Evolutionary conservation across 2,113 vertebrate species (phyloP), one percentile per base, ranked within the genome.

Genomic region (Mirza zaza): DNA sequence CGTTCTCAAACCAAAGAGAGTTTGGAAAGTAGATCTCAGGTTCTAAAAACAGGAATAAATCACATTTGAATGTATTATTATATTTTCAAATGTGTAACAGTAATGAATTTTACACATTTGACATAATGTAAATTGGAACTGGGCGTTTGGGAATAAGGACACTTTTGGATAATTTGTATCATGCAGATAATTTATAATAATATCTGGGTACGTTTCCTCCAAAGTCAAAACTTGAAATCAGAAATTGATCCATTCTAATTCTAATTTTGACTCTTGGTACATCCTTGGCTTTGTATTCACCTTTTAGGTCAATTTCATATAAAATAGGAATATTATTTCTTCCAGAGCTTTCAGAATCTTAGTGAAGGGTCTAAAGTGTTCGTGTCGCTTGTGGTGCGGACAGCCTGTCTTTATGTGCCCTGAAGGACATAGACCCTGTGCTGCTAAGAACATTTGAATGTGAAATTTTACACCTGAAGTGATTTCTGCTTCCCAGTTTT

Each of bases 241-340:
- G 67, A 82, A 92, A 52, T 87, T 79, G 81, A 94, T 80, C n/a
- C 10, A 61, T 52, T 83, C 59, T 81, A 23, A 71, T 94, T 94
- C 71, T 86, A 73, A 71, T 85, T 77, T 89, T 57, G 32, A 32
- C 42, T 92, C 32, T 57, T 92, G 45, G 27, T 84, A 67, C 11
- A n/a, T 87, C 18, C 6, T 87, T 92, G 55, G 32, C 55, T 91
- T 92, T 63, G 0, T 90, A 52, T 68, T 91, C 39, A 71, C 27
- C 68, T 65, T 94, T 84, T 45, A 77, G 79, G 85, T 94, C 36
- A 48, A n/a, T 50, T 71, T 95, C 61, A 79, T 34, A 79, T 82
- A 57, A 88, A 92, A 65, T 87, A 27, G 23, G 42, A 61, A 63
- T 50, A 10, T 42, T 39, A 25, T 79, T 91, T 93, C 42, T 89